Conservation (phyloP, 2,888 invertebrate genomes). For the Lithodes maja region DNA sequence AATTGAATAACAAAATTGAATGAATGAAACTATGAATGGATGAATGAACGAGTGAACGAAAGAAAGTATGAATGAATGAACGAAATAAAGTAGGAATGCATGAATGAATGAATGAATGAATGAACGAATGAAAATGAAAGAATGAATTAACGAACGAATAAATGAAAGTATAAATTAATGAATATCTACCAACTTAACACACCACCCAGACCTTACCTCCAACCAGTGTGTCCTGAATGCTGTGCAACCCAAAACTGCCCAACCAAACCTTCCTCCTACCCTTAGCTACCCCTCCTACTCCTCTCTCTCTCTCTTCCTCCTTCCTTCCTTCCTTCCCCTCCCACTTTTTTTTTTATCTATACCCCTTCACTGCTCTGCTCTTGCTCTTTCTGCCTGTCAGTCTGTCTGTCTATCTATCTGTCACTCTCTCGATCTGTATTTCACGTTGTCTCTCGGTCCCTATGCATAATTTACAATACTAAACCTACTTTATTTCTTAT, state of each 20-base stretch:
- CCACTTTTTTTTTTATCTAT: neutral
- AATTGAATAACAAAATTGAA: no score
- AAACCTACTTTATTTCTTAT: no score
- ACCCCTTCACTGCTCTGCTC: no score
- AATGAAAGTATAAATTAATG: neutral
- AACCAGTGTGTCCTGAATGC: neutral
- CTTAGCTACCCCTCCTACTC: neutral
- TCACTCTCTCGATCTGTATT: no score
- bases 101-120: neutral
- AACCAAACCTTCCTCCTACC: neutral
- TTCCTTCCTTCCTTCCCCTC: neutral
- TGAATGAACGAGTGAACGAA: no score
- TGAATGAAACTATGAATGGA: no score
- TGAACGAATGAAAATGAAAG: neutral
- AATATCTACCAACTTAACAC: neutral
- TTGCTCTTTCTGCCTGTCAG: no score
- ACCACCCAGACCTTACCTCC: neutral
- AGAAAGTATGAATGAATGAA: no score
- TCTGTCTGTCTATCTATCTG: no score
- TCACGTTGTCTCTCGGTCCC: no score
- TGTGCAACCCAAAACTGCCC: neutral
- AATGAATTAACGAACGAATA: neutral
- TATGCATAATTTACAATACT: no score
- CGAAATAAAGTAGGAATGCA: neutral
- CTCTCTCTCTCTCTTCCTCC: neutral